These are phyloP conservation scores for Kryphioiulus occultus DNA, from an alignment of 2,888 invertebrate genomes.

Conservation along the genomic window DNA sequence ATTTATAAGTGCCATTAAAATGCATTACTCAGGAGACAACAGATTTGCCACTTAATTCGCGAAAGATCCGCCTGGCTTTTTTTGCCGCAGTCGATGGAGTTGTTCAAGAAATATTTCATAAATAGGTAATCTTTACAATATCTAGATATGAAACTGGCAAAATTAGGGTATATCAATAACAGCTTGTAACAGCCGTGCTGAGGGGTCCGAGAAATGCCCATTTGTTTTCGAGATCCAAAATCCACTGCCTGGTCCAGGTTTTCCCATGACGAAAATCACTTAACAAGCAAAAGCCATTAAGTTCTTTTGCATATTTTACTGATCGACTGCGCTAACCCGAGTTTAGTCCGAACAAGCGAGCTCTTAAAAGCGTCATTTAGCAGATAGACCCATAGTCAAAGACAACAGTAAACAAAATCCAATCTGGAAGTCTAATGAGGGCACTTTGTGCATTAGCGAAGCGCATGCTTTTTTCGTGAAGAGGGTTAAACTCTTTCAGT, in stretches of 20 bases:
- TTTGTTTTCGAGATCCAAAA: neutral
- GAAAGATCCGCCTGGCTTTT: neutral
- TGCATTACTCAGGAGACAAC: slow-evolving; percentile 42
- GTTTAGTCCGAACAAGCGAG: neutral
- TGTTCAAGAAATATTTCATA: neutral
- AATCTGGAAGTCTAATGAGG: neutral
- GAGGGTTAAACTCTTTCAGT: too few relatives aligned
- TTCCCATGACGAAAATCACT: slow-evolving; percentile 6
- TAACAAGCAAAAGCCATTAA: slow-evolving; percentile 49
- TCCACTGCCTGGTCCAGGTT: neutral
- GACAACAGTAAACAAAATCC: neutral
- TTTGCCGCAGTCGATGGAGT: too few relatives aligned
- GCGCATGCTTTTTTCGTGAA: neutral
- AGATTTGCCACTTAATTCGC: slow-evolving; percentile 39
- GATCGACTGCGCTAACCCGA: too few relatives aligned
- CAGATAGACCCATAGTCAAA: neutral
- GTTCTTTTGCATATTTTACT: slow-evolving; percentile 2
- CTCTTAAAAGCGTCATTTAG: neutral
- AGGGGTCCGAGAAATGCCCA: neutral
- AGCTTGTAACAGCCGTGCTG: too few relatives aligned
- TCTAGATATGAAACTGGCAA: neutral
- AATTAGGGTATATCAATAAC: neutral
- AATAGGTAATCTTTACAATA: neutral
- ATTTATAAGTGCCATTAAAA: slow-evolving; percentile 43
- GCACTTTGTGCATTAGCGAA: neutral